Evolutionary conservation across 2,797 vertebrate genomes (phyloP).

Genomic region (Molossus molossus): DNA sequence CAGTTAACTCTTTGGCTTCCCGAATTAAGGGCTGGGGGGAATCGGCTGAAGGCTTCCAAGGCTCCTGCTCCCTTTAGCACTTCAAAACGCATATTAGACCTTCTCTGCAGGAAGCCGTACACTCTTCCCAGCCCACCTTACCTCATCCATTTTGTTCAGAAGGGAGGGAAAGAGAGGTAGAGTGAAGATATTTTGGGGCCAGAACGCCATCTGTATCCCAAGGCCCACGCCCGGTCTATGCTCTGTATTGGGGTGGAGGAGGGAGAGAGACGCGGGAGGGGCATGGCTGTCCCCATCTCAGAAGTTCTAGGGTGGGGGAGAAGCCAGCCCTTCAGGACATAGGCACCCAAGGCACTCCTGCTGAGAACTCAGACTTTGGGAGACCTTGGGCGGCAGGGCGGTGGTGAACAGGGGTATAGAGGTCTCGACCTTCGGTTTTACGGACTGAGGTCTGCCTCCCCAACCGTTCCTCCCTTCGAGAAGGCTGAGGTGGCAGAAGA

Average conservation of each 20-base stretch:
- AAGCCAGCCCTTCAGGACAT: neutral
- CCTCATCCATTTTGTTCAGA: conserved; percentile 60
- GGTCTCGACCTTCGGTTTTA: neutral
- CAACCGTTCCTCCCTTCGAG: neutral
- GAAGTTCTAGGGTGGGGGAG: neutral
- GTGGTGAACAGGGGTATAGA: neutral
- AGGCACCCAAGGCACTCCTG: neutral
- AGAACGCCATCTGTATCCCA: conserved; percentile 74
- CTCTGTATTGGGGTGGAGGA: conserved; percentile 15
- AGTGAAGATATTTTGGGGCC: conserved; percentile 78
- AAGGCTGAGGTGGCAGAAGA: neutral
- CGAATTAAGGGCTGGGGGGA: neutral
- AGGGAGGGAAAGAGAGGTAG: neutral
- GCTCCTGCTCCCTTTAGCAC: neutral
- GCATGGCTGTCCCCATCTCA: neutral
- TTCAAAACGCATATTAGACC: no score
- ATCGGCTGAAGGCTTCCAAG: neutral
- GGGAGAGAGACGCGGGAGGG: conserved; percentile 6
- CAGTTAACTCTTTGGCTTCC: neutral
- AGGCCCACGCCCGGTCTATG: conserved; percentile 79
- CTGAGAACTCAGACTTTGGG: neutral
- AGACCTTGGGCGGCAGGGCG: neutral
- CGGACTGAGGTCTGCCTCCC: neutral
- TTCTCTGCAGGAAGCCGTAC: neutral
- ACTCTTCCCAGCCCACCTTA: neutral